phyloP scores from a whole-genome alignment of 2,888 invertebrate genomes.

The Plebejus melissa region DNA sequence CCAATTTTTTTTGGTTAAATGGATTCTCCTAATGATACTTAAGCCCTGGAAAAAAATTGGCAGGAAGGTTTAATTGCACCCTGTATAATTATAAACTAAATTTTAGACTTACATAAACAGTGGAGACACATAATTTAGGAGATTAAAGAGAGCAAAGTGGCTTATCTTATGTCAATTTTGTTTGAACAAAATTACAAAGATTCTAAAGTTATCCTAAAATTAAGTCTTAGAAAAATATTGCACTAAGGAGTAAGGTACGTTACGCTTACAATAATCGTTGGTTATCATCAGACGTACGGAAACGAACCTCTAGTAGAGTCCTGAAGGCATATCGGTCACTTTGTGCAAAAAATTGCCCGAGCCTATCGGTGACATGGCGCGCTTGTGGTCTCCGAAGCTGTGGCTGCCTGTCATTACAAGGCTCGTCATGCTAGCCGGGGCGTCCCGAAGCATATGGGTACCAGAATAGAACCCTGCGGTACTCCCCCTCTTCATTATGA shows the following conservation, averaged over 20 bases:
- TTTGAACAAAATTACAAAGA: conserved; percentile 75
- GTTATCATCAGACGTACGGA: conserved; percentile 52
- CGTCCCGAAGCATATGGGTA: conserved; percentile 67
- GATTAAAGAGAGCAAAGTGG: neutral
- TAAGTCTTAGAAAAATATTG: conserved; percentile 56
- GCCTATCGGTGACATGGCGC: conserved; percentile 63
- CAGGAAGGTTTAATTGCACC: no score
- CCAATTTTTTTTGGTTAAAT: no score
- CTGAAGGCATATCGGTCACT: conserved; percentile 86
- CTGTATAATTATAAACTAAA: neutral
- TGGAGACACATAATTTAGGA: neutral
- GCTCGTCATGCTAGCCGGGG: conserved; percentile 72
- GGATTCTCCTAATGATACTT: no score
- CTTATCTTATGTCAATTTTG: conserved; percentile 74
- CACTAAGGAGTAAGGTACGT: conserved; percentile 69
- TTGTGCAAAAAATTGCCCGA: conserved; percentile 72
- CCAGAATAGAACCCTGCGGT: conserved; percentile 84
- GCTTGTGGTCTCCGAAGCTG: conserved; percentile 68
- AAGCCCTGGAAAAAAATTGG: no score
- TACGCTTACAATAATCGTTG: conserved; percentile 74
- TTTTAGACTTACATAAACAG: neutral
- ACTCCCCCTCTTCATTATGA: conserved; percentile 80
- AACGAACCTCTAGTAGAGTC: conserved; percentile 77
- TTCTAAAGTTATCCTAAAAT: conserved; percentile 38
- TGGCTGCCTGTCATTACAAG: conserved; percentile 66